Conservation (phyloP, 2,113 vertebrate genomes). For the Gallinago jamesoni region DNA sequence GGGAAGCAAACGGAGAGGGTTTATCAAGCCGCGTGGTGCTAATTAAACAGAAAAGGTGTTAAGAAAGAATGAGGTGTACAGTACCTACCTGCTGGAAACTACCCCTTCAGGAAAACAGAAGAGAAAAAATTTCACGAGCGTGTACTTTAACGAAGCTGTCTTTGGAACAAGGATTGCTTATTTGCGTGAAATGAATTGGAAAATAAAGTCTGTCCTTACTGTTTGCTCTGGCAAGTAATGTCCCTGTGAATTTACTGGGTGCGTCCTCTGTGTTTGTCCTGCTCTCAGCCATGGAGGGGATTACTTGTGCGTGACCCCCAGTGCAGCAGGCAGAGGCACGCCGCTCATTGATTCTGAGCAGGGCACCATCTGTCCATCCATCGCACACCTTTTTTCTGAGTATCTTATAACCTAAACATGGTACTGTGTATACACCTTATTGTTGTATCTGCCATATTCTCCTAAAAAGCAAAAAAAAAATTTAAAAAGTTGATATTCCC, state of each 20-base stretch:
- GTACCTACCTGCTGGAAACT: background rate
- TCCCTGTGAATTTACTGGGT: background rate
- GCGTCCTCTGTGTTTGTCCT: background rate
- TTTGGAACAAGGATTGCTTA: background rate
- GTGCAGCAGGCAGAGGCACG: background rate
- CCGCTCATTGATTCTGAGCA: fast-evolving
- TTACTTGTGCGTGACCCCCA: background rate
- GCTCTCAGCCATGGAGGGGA: background rate
- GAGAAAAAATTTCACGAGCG: background rate
- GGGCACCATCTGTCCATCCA: fast-evolving
- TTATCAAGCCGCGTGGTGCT: background rate
- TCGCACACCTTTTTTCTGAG: background rate
- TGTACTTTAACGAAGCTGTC: background rate
- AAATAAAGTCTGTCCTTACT: background rate
- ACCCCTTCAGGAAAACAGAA: background rate
- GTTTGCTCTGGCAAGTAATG: background rate
- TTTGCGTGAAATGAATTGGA: background rate
- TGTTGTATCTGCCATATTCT: background rate
- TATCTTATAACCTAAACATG: fast-evolving
- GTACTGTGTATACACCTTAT: fast-evolving
- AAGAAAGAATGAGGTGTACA: fast-evolving
- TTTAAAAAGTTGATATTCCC: background rate
- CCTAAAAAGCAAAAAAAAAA: background rate
- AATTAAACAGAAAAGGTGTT: background rate
- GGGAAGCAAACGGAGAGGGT: background rate